Conservation (phyloP, 1,140 invertebrate species). For the Chlorops oryzae region DNA sequence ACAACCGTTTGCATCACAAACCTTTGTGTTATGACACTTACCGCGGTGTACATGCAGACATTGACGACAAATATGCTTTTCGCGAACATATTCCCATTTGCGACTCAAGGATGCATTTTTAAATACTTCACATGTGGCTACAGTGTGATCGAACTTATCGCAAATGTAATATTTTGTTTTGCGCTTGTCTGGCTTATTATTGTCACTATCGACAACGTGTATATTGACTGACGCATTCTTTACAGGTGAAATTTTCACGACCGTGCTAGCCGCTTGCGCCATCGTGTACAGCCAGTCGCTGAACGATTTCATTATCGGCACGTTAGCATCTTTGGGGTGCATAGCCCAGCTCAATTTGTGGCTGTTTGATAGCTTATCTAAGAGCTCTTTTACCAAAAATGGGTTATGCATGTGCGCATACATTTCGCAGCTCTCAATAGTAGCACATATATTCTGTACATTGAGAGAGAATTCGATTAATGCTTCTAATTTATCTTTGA, state of each 20-base stretch:
- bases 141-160: neutral
- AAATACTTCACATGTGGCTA: neutral
- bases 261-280: neutral
- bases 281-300: neutral
- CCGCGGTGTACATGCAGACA: neutral
- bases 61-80: neutral
- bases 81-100: neutral
- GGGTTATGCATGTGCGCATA: constrained; percentile 6
- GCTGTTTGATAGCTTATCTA: constrained; percentile 8
- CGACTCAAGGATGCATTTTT: neutral
- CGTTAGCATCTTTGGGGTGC: neutral
- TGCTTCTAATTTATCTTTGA: constrained; percentile 5
- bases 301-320: constrained; percentile 5
- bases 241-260: neutral
- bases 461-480: constrained; percentile 7
- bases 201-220: too few relatives aligned
- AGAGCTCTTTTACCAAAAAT: neutral
- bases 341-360: constrained; percentile 11
- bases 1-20: neutral
- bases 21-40: neutral
- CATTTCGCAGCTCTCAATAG: constrained; percentile 7
- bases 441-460: constrained; percentile 8
- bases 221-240: too few relatives aligned
- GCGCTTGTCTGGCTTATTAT: too few relatives aligned
- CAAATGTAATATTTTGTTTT: neutral